phyloP scores from a whole-genome alignment of 2,888 invertebrate genomes.

The Atethmia centrago region DNA sequence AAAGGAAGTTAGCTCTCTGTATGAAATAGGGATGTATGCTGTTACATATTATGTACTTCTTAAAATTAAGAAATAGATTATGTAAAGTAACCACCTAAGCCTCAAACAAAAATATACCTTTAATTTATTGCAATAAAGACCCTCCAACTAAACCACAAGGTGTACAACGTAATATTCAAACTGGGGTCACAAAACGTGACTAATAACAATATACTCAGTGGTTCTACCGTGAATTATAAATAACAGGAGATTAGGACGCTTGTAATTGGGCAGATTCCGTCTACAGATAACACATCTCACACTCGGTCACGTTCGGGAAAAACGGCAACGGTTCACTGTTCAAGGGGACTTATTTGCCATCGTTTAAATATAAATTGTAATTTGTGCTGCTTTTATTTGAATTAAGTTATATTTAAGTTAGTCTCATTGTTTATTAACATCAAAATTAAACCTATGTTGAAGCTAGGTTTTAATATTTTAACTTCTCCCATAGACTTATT shows the following conservation, averaged over 20 bases:
- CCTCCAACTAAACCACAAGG: constrained; percentile 35
- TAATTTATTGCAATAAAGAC: constrained; percentile 29
- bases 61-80: not conserved
- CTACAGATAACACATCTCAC: constrained; percentile 64
- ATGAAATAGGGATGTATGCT: constrained; percentile 25
- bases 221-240: constrained; percentile 65
- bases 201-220: constrained; percentile 62
- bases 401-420: constrained; percentile 27
- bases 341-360: constrained; percentile 57
- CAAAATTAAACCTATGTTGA: not conserved
- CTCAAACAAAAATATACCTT: not conserved
- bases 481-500: constrained; percentile 27
- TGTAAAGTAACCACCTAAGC: not conserved
- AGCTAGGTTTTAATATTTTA: constrained; percentile 23
- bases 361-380: constrained; percentile 53
- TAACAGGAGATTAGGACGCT: constrained; percentile 66
- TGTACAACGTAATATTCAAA: constrained; percentile 51
- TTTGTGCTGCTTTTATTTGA: constrained; percentile 34
- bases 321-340: constrained; percentile 63
- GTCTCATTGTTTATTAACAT: not conserved
- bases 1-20: constrained; percentile 28
- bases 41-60: not conserved
- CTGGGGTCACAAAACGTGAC: constrained; percentile 62
- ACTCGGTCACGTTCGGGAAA: constrained; percentile 67
- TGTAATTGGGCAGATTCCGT: constrained; percentile 68